Evolutionary conservation across 2,113 vertebrate species (phyloP).

Genomic region (Hydrochoerus hydrochaeris): DNA sequence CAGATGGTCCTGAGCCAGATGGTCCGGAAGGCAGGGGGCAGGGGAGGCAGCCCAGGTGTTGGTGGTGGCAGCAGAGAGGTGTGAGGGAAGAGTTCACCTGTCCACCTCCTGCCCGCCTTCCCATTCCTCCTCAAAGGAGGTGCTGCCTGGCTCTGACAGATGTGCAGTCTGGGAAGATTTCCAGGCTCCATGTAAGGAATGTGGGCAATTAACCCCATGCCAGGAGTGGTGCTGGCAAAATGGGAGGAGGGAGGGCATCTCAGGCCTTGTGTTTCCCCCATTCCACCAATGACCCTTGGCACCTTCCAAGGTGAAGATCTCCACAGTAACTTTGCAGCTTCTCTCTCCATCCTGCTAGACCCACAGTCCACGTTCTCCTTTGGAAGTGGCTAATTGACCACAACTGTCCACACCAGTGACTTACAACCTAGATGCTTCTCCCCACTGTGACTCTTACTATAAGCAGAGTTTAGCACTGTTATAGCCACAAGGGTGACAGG

Average conservation of each 20-base stretch:
- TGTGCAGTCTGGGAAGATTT: constrained; percentile 72
- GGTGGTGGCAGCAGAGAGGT: neutral
- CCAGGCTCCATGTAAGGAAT: constrained; percentile 55
- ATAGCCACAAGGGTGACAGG: neutral
- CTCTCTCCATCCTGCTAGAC: neutral
- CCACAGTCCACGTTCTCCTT: neutral
- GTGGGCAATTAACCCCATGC: constrained; percentile 52
- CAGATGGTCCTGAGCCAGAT: constrained; percentile 72
- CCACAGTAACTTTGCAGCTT: neutral
- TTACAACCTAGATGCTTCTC: accelerated
- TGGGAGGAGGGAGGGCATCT: neutral
- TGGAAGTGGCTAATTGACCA: neutral
- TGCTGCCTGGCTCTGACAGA: constrained; percentile 48
- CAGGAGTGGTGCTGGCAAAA: constrained; percentile 7
- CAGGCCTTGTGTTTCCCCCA: neutral
- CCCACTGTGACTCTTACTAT: neutral
- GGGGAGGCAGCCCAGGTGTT: constrained; percentile 24
- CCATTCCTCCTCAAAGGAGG: neutral
- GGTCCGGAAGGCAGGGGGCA: neutral
- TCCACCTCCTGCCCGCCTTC: neutral
- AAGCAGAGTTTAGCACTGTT: neutral
- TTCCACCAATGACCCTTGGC: neutral
- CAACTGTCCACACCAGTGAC: neutral
- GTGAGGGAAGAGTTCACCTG: constrained; percentile 30
- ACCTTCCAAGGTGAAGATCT: neutral